phyloP scores from a whole-genome alignment of 2,888 invertebrate species.

The Drosophila percnosoma region DNA sequence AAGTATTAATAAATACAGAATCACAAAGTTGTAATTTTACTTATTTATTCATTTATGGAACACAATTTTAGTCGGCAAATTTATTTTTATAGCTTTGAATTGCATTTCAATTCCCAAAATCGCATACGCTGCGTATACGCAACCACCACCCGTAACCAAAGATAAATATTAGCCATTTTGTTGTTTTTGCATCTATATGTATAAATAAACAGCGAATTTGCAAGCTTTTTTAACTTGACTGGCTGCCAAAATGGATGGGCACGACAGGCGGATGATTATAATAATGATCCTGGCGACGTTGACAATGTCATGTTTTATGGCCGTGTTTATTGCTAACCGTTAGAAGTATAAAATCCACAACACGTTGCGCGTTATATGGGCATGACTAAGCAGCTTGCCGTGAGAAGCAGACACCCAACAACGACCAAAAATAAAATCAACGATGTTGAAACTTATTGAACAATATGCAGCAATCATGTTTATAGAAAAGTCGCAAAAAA shows the following conservation, averaged over 20 bases:
- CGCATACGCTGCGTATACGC: constrained; percentile 25
- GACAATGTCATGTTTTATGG: constrained; percentile 31
- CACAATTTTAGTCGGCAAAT: background rate
- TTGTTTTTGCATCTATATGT: constrained; percentile 9
- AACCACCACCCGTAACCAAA: constrained; percentile 4
- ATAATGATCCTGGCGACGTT: constrained; percentile 19
- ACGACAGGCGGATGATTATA: constrained; percentile 40
- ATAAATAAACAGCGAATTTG: constrained; percentile 25
- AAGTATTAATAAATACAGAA: background rate
- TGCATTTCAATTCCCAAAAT: constrained; percentile 1
- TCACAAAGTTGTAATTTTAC: background rate
- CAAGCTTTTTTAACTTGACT: constrained; percentile 51
- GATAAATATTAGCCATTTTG: constrained; percentile 14
- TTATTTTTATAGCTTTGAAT: constrained; percentile 16
- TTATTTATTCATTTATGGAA: background rate
- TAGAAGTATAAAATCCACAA: constrained; percentile 46
- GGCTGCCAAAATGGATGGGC: constrained; percentile 23
- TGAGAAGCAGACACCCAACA: constrained; percentile 22
- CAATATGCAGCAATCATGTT: constrained; percentile 46
- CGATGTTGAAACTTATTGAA: constrained; percentile 64
- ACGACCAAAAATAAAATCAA: constrained; percentile 34
- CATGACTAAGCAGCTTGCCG: constrained; percentile 67
- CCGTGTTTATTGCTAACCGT: constrained; percentile 67
- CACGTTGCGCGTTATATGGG: constrained; percentile 53
- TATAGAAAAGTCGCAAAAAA: constrained; percentile 17